phyloP scores from a whole-genome alignment of 2,888 invertebrate genomes.

The Harpalus rufipes region DNA sequence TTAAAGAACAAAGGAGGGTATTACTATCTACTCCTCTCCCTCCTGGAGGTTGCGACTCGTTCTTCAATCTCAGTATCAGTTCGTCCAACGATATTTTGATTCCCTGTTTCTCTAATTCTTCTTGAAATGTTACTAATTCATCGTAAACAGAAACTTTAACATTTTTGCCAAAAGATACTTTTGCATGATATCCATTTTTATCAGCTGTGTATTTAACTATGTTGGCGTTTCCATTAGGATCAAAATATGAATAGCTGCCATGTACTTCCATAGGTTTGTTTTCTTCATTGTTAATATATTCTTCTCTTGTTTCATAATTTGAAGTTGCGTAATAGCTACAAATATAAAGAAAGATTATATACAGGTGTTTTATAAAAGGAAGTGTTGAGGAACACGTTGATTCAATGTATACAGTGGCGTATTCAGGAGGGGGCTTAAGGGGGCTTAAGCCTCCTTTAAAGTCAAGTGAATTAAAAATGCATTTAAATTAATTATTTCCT shows the following conservation, averaged over 20 bases:
- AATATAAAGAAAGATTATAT: neutral
- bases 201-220: conserved; percentile 74
- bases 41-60: no score
- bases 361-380: no score
- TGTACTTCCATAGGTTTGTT: conserved; percentile 73
- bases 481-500: no score
- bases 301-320: neutral
- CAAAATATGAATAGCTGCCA: conserved; percentile 75
- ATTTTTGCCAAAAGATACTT: conserved; percentile 2
- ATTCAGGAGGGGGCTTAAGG: no score
- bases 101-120: neutral
- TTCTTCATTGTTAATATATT: neutral
- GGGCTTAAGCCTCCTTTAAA: no score
- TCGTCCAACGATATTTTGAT: neutral
- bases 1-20: no score
- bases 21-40: no score
- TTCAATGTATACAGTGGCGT: no score
- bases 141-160: neutral
- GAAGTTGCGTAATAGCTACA: neutral
- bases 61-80: neutral
- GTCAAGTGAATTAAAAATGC: no score
- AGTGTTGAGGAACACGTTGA: no score
- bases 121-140: neutral
- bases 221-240: conserved; percentile 76
- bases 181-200: conserved; percentile 43